phyloP scores from a whole-genome alignment of 2,888 invertebrate species.

The Oegoconia quadripuncta region DNA sequence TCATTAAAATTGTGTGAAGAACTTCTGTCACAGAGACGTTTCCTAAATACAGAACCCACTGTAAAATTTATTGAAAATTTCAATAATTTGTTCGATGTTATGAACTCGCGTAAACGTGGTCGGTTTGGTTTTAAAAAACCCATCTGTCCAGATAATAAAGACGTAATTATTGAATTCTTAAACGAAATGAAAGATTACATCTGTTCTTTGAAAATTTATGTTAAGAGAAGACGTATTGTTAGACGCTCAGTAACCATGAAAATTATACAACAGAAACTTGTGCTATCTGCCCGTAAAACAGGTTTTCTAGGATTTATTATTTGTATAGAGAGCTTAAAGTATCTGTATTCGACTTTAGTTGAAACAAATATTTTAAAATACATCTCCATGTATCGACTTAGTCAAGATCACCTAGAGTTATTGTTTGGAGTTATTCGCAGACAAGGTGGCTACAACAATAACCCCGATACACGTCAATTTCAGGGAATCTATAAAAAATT shows the following conservation, averaged over 20 bases:
- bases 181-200: too few species aligned
- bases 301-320: conserved; percentile 5
- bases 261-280: neutral
- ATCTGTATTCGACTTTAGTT: conserved; percentile 3
- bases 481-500: neutral
- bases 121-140: conserved; percentile 11
- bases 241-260: too few species aligned
- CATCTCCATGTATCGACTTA: neutral
- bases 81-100: conserved; percentile 13
- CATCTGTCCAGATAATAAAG: too few species aligned
- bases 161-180: too few species aligned
- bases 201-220: too few species aligned
- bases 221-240: too few species aligned
- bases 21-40: neutral
- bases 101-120: conserved; percentile 6
- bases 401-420: neutral
- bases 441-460: neutral
- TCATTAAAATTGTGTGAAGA: conserved; percentile 4
- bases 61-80: conserved; percentile 16
- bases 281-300: conserved; percentile 1
- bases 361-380: neutral
- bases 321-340: conserved; percentile 5
- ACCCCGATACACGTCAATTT: neutral
- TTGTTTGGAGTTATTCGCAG: neutral
- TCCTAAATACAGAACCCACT: conserved; percentile 7